phyloP scores from a whole-genome alignment of 2,797 vertebrate genomes.

The Amphiprion clarkii region DNA sequence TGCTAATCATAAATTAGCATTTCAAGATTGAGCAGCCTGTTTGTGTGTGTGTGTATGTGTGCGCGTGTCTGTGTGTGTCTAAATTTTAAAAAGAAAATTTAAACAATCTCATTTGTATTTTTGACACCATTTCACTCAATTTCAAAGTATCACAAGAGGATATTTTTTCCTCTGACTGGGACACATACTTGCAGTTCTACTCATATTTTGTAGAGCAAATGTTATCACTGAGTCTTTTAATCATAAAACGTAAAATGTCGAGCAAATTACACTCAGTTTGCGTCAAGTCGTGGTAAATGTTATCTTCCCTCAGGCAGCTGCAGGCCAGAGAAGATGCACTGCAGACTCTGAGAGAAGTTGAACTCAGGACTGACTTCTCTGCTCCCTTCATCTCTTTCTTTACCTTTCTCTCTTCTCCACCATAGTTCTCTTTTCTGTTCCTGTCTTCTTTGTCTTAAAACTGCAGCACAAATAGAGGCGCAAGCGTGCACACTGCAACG shows the following conservation, averaged over 20 bases:
- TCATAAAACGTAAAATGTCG: neutral
- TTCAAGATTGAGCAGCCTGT: constrained; percentile 77
- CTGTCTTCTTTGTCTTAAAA: constrained; percentile 36
- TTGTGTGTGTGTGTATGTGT: constrained; percentile 51
- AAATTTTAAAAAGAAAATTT: constrained; percentile 37
- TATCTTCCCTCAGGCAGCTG: constrained; percentile 8
- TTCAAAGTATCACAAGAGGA: constrained; percentile 32
- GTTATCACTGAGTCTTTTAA: neutral
- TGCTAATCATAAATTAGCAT: constrained; percentile 87
- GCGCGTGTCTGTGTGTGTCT: constrained; percentile 27
- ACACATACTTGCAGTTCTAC: neutral
- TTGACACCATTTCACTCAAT: constrained; percentile 20
- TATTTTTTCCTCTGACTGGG: constrained; percentile 3
- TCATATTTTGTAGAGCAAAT: neutral
- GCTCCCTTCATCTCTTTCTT: constrained; percentile 8
- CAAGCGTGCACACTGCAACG: constrained; percentile 20
- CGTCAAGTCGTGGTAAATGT: constrained; percentile 20
- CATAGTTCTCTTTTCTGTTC: neutral
- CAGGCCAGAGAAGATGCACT: constrained; percentile 15
- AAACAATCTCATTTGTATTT: constrained; percentile 43
- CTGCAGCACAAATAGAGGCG: constrained; percentile 29
- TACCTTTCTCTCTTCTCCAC: constrained; percentile 20
- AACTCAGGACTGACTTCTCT: constrained; percentile 39
- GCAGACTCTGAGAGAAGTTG: constrained; percentile 29
- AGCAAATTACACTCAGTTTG: constrained; percentile 10